Conservation (phyloP, 2,888 invertebrate species). For the Andrena haemorrhoa region DNA sequence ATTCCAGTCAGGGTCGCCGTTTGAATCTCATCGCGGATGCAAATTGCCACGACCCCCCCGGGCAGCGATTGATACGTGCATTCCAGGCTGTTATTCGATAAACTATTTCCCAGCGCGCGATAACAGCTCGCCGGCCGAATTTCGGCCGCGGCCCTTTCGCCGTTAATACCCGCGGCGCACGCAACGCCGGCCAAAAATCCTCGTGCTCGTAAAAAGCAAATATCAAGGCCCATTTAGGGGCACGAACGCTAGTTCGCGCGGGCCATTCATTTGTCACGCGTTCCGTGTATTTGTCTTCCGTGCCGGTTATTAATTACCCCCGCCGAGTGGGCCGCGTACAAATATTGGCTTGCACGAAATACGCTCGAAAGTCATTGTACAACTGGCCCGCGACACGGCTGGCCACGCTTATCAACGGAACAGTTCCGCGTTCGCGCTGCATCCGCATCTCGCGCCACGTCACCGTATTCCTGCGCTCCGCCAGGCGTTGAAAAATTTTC, state of each 20-base stretch:
- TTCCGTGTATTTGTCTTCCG: conserved; percentile 43
- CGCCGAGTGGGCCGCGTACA: conserved; percentile 40
- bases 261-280: conserved; percentile 49
- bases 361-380: conserved; percentile 40
- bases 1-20: conserved; percentile 27
- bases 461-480: background rate
- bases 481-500: no score
- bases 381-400: background rate
- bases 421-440: background rate
- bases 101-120: conserved; percentile 36
- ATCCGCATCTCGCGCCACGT: background rate
- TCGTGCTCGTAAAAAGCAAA: conserved; percentile 23
- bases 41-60: conserved; percentile 30
- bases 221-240: conserved; percentile 17
- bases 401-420: conserved; percentile 1
- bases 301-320: conserved; percentile 53
- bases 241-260: conserved; percentile 5
- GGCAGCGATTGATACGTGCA: conserved; percentile 42
- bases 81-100: conserved; percentile 26
- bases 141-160: background rate
- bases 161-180: background rate
- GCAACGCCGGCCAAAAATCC: conserved; percentile 27
- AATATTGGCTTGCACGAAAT: conserved; percentile 53
- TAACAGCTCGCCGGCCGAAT: conserved; percentile 1
- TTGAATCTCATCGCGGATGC: conserved; percentile 49